These are phyloP conservation scores for Acromyrmex echinatior DNA, from an alignment of 1,140 invertebrate species.

Conservation along the genomic window DNA sequence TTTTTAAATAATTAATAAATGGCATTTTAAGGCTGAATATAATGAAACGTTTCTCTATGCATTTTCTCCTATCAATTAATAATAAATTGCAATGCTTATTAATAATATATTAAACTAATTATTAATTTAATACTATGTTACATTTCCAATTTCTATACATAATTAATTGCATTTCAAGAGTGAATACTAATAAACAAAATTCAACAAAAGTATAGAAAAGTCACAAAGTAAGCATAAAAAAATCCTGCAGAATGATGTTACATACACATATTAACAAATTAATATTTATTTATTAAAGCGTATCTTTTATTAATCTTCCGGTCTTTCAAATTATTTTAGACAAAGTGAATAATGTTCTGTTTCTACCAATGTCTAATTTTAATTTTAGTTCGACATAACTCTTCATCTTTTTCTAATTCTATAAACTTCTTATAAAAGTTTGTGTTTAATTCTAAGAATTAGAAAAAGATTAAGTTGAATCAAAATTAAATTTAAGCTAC, in stretches of 20 bases:
- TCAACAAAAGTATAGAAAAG: neutral
- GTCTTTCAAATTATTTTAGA: neutral
- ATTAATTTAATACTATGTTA: neutral
- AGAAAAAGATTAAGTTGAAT: too few species aligned
- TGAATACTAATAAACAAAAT: neutral
- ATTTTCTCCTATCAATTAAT: neutral
- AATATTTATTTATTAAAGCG: neutral
- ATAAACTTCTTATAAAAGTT: too few species aligned
- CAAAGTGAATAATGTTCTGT: neutral
- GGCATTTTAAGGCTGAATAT: neutral
- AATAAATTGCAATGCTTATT: neutral
- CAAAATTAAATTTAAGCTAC: too few species aligned
- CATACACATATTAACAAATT: neutral
- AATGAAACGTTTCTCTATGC: neutral
- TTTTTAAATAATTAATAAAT: neutral
- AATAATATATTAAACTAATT: neutral
- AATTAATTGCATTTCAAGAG: neutral
- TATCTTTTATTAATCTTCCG: neutral
- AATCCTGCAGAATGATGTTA: neutral
- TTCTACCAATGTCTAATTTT: too few species aligned
- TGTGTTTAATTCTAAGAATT: too few species aligned
- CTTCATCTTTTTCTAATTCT: too few species aligned
- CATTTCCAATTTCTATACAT: neutral
- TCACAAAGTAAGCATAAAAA: neutral
- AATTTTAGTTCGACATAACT: too few species aligned